A percentile compares a stretch with the other conserved stretches of the same genome.
These are phyloP conservation scores for Frankliniella intonsa DNA, from an alignment of 2,888 invertebrate genomes.

Conservation along the genomic window DNA sequence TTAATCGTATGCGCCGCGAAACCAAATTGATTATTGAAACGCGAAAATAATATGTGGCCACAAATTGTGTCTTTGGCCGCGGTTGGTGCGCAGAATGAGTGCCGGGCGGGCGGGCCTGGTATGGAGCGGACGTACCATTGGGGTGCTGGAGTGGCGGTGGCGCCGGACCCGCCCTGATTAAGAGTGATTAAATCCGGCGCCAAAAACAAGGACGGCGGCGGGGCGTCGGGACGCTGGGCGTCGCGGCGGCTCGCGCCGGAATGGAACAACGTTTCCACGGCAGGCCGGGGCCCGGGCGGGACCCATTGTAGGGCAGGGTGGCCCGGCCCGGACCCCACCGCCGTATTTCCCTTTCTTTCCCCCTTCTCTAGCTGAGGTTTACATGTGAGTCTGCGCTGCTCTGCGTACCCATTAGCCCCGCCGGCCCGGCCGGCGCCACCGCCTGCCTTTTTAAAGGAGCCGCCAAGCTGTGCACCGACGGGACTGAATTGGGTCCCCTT, in stretches of 20 bases:
- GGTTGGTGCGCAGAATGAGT: no score
- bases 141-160: background rate
- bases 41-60: no score
- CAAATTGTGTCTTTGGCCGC: no score
- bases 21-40: no score
- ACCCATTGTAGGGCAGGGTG: background rate
- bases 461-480: background rate
- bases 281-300: background rate
- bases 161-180: background rate
- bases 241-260: background rate
- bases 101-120: no score
- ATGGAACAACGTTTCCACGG: background rate
- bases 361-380: background rate
- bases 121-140: background rate
- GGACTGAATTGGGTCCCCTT: background rate
- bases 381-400: background rate
- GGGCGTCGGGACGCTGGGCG: no score
- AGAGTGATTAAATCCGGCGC: constrained; percentile 3
- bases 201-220: no score
- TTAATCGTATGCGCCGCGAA: no score
- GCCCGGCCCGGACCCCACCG: background rate
- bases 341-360: background rate
- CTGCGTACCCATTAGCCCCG: no score
- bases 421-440: no score
- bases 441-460: no score